Conservation (phyloP, 2,113 vertebrate genomes). For the Grallaria varia region DNA sequence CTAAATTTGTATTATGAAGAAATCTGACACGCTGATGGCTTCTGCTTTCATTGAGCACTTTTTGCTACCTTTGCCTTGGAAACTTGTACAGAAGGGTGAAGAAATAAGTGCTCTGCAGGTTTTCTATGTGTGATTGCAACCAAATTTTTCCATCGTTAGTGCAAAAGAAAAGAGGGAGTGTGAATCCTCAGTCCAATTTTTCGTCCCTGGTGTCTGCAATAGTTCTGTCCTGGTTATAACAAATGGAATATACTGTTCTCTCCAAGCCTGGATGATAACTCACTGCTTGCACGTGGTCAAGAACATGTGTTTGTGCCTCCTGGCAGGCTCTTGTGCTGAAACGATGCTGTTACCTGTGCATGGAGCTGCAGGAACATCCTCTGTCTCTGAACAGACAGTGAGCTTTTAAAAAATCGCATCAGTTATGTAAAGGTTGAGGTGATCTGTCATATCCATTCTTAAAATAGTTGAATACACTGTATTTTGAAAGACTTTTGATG, state of each 20-base stretch:
- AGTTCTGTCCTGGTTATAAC: neutral
- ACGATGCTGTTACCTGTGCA: neutral
- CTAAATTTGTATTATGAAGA: neutral
- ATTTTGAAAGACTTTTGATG: neutral
- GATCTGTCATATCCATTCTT: neutral
- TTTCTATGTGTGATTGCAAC: neutral
- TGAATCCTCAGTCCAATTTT: neutral
- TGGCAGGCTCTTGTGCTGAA: neutral
- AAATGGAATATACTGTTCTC: neutral
- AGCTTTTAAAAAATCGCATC: neutral
- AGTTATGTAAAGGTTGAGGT: neutral
- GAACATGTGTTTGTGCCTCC: neutral
- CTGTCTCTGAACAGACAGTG: neutral
- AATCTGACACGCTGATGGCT: neutral
- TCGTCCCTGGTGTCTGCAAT: neutral
- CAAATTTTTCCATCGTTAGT: neutral
- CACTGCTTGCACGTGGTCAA: neutral
- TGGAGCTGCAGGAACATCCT: neutral
- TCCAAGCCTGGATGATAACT: neutral
- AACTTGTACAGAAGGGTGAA: neutral
- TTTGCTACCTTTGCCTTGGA: neutral
- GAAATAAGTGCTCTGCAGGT: neutral
- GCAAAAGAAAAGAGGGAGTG: neutral
- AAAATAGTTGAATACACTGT: neutral
- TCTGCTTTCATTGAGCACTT: neutral